Evolutionary conservation across 1,140 invertebrate genomes (phyloP).

Genomic region (Apis mellifera): DNA sequence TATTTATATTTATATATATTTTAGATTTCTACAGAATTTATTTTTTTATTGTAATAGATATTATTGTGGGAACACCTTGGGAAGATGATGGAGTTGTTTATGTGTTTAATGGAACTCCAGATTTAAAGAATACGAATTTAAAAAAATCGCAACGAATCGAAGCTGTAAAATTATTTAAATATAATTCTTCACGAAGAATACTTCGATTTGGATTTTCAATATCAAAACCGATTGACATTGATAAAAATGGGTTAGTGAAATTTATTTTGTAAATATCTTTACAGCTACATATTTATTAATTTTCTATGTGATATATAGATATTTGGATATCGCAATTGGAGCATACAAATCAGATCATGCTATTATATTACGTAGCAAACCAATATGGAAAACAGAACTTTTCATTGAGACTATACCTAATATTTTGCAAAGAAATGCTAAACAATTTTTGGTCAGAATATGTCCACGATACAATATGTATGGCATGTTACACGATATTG

Average conservation of each 20-base stretch:
- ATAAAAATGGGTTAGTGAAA: slow-evolving; percentile 82
- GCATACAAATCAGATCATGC: slow-evolving; percentile 83
- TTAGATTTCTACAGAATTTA: neutral
- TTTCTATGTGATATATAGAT: slow-evolving; percentile 43
- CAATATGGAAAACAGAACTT: slow-evolving; percentile 79
- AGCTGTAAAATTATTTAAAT: slow-evolving; percentile 50
- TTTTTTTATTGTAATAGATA: slow-evolving; percentile 77
- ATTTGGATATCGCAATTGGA: slow-evolving; percentile 84
- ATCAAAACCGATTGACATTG: slow-evolving; percentile 85
- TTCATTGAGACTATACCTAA: slow-evolving; percentile 63
- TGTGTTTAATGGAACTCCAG: slow-evolving; percentile 83
- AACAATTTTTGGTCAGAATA: slow-evolving; percentile 70
- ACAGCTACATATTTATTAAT: neutral
- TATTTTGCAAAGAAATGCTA: slow-evolving; percentile 78
- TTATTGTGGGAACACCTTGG: slow-evolving; percentile 87
- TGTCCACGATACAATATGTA: slow-evolving; percentile 64
- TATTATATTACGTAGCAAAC: slow-evolving; percentile 82
- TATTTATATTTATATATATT: neutral
- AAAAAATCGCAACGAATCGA: slow-evolving; percentile 78
- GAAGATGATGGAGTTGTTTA: slow-evolving; percentile 84
- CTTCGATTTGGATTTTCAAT: slow-evolving; percentile 84
- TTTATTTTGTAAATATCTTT: neutral
- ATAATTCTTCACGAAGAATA: neutral
- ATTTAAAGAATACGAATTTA: slow-evolving; percentile 74
- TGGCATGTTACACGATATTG: neutral